A percentile compares a stretch with the other conserved stretches of the same genome.
phyloP scores from a whole-genome alignment of 2,888 invertebrate species.

The Lepetodrilus schrolli region DNA sequence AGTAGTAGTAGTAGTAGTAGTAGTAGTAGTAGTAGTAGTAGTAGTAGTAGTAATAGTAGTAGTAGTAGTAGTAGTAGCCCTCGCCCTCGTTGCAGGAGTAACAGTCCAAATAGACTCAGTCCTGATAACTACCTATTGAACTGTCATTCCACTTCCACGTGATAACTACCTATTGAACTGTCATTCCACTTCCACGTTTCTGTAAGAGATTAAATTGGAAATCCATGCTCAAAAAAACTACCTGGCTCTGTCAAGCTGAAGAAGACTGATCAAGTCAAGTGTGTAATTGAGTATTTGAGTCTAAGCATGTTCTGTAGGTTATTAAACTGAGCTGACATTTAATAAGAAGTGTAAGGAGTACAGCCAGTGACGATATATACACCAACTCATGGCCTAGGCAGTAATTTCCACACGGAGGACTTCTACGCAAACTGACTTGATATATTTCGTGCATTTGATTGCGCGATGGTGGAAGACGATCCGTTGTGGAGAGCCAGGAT shows the following conservation, averaged over 20 bases:
- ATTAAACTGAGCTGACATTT: neutral
- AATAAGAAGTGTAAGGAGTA: neutral
- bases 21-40: slow-evolving; percentile 29
- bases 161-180: neutral
- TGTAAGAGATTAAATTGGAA: neutral
- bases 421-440: neutral
- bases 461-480: no score
- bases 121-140: neutral
- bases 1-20: slow-evolving; percentile 27
- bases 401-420: neutral
- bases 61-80: slow-evolving; percentile 28
- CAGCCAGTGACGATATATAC: no score
- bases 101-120: no score
- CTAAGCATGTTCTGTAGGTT: slow-evolving; percentile 11
- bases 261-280: neutral
- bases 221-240: neutral
- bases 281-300: slow-evolving; percentile 12
- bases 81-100: neutral
- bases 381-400: neutral
- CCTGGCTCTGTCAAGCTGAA: no score
- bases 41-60: slow-evolving; percentile 31
- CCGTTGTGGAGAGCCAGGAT: no score
- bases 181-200: neutral
- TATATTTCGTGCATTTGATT: slow-evolving; percentile 9
- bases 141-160: neutral